Conservation (phyloP, 2,888 invertebrate genomes). For the Liopterus haemorrhoidalis region DNA sequence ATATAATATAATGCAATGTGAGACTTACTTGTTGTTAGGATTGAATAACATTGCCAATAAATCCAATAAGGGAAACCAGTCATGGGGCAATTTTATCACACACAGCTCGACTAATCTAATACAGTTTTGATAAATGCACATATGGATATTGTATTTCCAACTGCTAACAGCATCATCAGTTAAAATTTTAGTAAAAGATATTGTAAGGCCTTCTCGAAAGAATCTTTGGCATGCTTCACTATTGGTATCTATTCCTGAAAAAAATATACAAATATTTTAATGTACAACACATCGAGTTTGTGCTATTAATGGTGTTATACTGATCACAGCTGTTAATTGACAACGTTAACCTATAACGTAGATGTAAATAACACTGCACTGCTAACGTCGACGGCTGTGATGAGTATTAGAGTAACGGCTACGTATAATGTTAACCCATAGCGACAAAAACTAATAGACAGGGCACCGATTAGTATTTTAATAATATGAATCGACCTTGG, state of each 20-base stretch:
- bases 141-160: slow-evolving; percentile 96
- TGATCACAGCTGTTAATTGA: too few relatives aligned
- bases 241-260: slow-evolving; percentile 74
- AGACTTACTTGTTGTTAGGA: slow-evolving; percentile 89
- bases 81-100: slow-evolving; percentile 81
- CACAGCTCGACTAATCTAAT: slow-evolving; percentile 87
- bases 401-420: too few relatives aligned
- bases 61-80: slow-evolving; percentile 89
- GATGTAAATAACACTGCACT: too few relatives aligned
- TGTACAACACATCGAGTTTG: too few relatives aligned
- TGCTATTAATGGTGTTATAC: too few relatives aligned
- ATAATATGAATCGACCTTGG: too few relatives aligned
- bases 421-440: too few relatives aligned
- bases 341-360: too few relatives aligned
- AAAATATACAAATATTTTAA: slow-evolving; percentile 14
- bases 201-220: slow-evolving; percentile 88
- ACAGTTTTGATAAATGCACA: slow-evolving; percentile 90
- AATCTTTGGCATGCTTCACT: slow-evolving; percentile 90
- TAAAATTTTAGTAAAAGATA: slow-evolving; percentile 92
- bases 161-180: slow-evolving; percentile 97
- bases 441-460: too few relatives aligned
- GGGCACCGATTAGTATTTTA: too few relatives aligned
- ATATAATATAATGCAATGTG: too few relatives aligned
- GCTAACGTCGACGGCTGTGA: too few relatives aligned
- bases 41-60: slow-evolving; percentile 89